Conservation (phyloP, 2,113 vertebrate genomes). For the Ceratotherium simum region DNA sequence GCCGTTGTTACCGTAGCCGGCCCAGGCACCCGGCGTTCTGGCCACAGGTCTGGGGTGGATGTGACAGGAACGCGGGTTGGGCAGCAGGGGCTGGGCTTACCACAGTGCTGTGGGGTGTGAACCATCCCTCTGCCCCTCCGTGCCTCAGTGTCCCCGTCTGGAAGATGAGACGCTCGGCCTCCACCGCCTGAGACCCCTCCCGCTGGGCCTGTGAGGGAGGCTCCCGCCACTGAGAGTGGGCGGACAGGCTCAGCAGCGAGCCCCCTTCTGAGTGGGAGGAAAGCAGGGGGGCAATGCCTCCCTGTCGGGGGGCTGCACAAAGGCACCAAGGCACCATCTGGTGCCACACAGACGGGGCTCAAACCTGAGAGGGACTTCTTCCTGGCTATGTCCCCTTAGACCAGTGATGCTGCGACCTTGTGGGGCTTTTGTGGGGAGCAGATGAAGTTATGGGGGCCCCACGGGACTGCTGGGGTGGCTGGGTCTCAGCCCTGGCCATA, state of each 20-base stretch:
- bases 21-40: background rate
- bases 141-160: background rate
- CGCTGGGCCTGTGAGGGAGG: background rate
- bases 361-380: background rate
- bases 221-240: background rate
- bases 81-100: background rate
- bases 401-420: background rate
- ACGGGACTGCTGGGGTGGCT: background rate
- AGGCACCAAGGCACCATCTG: too few relatives aligned
- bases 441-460: background rate
- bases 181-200: background rate
- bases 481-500: background rate
- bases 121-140: background rate
- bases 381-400: background rate
- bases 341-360: background rate
- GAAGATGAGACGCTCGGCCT: background rate
- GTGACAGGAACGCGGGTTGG: background rate
- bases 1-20: background rate
- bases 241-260: background rate
- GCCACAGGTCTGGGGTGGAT: background rate
- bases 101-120: background rate
- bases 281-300: background rate
- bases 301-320: background rate
- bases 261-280: background rate
- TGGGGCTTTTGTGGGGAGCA: background rate